Conservation (phyloP, 2,888 invertebrate genomes). For the Chymomyza caudatula region DNA sequence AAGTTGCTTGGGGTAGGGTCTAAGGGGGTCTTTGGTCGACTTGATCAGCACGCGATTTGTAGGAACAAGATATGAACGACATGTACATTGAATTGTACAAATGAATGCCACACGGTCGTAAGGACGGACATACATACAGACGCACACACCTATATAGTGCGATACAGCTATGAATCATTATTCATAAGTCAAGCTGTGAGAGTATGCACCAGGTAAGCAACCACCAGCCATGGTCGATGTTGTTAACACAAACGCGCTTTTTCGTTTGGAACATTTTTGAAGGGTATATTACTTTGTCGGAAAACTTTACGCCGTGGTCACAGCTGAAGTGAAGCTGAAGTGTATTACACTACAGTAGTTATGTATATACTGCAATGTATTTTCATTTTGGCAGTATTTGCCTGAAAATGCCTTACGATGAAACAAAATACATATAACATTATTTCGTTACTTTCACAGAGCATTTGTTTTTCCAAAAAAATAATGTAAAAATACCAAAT, state of each 20-base stretch:
- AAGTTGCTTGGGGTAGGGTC: not conserved
- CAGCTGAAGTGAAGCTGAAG: too few relatives aligned
- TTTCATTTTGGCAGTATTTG: too few relatives aligned
- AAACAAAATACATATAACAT: too few relatives aligned
- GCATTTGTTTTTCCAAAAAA: too few relatives aligned
- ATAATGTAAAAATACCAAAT: too few relatives aligned
- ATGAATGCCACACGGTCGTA: slow-evolving; percentile 40
- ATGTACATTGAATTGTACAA: slow-evolving; percentile 65
- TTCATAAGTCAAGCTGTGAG: slow-evolving; percentile 36
- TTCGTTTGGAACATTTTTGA: not conserved
- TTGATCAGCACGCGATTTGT: slow-evolving; percentile 69
- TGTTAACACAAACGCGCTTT: not conserved
- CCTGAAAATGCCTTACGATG: too few relatives aligned
- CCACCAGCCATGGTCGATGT: not conserved
- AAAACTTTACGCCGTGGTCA: not conserved
- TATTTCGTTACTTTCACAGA: too few relatives aligned
- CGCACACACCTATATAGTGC: slow-evolving; percentile 30
- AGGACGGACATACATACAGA: slow-evolving; percentile 4
- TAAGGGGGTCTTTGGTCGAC: not conserved
- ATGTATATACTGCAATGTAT: too few relatives aligned
- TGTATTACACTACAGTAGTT: too few relatives aligned
- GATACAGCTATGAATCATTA: slow-evolving; percentile 63
- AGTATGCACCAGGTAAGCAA: slow-evolving; percentile 22
- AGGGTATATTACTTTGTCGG: not conserved
- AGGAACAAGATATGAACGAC: slow-evolving; percentile 69